Percentiles rank a stretch among this genome's conserved stretches.
Conservation (phyloP, 2,888 invertebrate species). For the Galerucella nymphaeae region DNA sequence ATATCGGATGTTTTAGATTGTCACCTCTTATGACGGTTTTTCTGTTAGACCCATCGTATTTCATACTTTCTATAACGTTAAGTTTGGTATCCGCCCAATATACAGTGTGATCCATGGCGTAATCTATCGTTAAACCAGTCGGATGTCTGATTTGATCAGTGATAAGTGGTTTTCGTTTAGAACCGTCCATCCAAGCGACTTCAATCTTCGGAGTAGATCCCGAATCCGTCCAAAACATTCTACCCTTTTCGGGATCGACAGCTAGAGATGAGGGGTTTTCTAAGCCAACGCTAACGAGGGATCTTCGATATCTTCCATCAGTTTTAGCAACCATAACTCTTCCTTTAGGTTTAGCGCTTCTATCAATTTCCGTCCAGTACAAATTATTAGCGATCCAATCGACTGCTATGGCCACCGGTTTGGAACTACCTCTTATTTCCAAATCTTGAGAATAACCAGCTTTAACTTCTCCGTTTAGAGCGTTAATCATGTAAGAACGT, state of each 20-base stretch:
- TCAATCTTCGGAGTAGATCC: slow-evolving; percentile 94
- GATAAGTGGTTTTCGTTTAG: slow-evolving; percentile 83
- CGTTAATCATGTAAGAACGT: slow-evolving; percentile 89
- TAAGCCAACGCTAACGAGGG: slow-evolving; percentile 81
- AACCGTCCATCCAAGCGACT: slow-evolving; percentile 96
- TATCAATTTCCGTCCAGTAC: slow-evolving; percentile 91
- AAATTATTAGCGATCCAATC: slow-evolving; percentile 95
- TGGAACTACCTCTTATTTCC: slow-evolving; percentile 83
- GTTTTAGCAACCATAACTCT: slow-evolving; percentile 88
- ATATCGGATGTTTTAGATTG: slow-evolving; percentile 80
- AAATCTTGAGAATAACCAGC: slow-evolving; percentile 89
- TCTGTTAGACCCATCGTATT: slow-evolving; percentile 82
- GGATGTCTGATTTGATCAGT: slow-evolving; percentile 86
- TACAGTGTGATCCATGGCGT: slow-evolving; percentile 86
- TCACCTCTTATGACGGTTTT: slow-evolving; percentile 80
- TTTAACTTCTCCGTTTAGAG: slow-evolving; percentile 79
- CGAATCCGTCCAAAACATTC: slow-evolving; percentile 94
- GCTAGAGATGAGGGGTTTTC: slow-evolving; percentile 91
- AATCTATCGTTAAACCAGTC: slow-evolving; percentile 90
- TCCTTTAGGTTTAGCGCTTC: slow-evolving; percentile 79
- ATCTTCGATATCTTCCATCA: slow-evolving; percentile 89
- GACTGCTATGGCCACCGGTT: slow-evolving; percentile 89
- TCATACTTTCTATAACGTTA: slow-evolving; percentile 88
- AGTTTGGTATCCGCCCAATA: slow-evolving; percentile 97
- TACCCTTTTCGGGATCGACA: slow-evolving; percentile 86